A percentile compares a stretch with the other conserved stretches of the same genome.
phyloP scores from a whole-genome alignment of 1,140 invertebrate species.

The Hestina assimilis region DNA sequence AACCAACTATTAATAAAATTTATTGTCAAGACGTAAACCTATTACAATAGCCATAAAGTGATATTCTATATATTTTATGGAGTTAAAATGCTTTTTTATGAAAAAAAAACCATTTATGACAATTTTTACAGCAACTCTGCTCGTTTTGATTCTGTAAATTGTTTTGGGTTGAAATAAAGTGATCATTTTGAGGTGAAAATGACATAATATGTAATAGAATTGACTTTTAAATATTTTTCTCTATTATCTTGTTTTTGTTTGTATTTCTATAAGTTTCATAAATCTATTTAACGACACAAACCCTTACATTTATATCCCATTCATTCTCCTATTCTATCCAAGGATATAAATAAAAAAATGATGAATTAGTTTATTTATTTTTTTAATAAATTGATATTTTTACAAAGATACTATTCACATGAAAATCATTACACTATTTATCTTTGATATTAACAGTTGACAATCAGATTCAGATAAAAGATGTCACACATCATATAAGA shows the following conservation, averaged over 20 bases:
- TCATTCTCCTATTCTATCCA: no score
- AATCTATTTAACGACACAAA: no score
- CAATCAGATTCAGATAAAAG: constrained; percentile 65
- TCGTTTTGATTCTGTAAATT: constrained; percentile 38
- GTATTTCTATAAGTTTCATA: no score
- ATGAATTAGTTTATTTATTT: constrained; percentile 22
- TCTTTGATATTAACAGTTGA: constrained; percentile 67
- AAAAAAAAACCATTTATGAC: constrained; percentile 27
- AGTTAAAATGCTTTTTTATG: constrained; percentile 25
- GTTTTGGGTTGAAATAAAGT: constrained; percentile 33
- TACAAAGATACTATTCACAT: constrained; percentile 74
- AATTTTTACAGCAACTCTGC: constrained; percentile 1
- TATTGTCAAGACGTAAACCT: no score
- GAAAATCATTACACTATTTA: constrained; percentile 61
- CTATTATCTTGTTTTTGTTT: no score
- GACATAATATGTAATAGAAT: constrained; percentile 41
- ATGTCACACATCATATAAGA: constrained; percentile 59
- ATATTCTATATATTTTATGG: background rate
- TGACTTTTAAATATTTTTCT: no score
- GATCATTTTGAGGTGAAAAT: constrained; percentile 22
- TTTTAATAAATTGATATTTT: constrained; percentile 68
- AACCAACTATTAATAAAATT: no score
- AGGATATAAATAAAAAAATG: background rate
- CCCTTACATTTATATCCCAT: no score
- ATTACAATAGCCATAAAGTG: no score